These are phyloP conservation scores for Malurus cyaneus DNA, from an alignment of 2,113 vertebrate species.

Conservation along the genomic window DNA sequence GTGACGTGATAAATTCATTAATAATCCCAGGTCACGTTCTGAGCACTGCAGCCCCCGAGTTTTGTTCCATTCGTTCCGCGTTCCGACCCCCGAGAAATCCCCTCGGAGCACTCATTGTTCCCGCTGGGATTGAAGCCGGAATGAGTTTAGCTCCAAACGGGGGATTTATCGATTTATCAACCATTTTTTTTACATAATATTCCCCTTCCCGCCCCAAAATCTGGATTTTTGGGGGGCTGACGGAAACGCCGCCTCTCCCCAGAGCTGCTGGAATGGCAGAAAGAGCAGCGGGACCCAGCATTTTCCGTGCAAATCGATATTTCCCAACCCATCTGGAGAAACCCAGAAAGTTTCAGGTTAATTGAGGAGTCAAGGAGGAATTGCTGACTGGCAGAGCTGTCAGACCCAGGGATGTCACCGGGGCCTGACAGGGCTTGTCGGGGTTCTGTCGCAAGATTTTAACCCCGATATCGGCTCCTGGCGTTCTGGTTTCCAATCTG, in stretches of 20 bases:
- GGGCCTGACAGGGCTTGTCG: conserved; percentile 22
- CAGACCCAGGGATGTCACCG: conserved; percentile 5
- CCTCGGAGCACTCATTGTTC: neutral
- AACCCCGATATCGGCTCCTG: neutral
- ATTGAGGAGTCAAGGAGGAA: neutral
- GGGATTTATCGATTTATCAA: neutral
- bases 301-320: neutral
- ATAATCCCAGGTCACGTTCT: neutral
- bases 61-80: neutral
- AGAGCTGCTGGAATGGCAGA: neutral
- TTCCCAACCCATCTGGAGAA: neutral
- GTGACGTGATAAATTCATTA: neutral
- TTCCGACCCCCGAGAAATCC: neutral
- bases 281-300: neutral
- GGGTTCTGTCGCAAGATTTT: conserved; percentile 15
- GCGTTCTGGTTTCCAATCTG: neutral
- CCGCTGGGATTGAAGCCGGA: neutral
- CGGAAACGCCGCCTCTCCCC: accelerated
- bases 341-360: neutral
- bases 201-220: neutral
- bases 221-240: neutral
- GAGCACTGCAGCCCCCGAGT: neutral
- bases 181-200: accelerated
- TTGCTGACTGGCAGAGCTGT: conserved; percentile 47
- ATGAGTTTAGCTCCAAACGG: neutral